Percentiles rank a stretch among this genome's conserved stretches.
These are phyloP conservation scores for Myanophis thanlyinensis DNA, from an alignment of 2,113 vertebrate genomes.

Conservation along the genomic window DNA sequence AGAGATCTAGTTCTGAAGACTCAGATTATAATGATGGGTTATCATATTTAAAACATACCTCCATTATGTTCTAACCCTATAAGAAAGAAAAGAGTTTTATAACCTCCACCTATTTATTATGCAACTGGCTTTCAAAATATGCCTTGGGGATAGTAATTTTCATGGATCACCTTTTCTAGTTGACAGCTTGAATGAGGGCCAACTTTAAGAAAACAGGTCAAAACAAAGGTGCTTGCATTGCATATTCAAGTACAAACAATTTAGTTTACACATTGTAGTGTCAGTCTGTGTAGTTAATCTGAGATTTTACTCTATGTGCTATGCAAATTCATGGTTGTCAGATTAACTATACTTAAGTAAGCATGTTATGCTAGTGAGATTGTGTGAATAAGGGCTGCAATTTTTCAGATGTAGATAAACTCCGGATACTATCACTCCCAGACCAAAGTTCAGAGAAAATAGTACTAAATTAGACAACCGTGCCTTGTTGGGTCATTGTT, in stretches of 20 bases:
- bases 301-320: neutral
- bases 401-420: neutral
- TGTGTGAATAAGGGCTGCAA: neutral
- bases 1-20: neutral
- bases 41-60: neutral
- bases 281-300: neutral
- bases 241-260: neutral
- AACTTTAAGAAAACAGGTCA: neutral
- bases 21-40: neutral
- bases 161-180: neutral
- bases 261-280: neutral
- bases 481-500: neutral
- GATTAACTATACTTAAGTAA: neutral
- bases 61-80: neutral
- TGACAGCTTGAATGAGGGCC: neutral
- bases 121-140: neutral
- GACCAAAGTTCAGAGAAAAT: neutral
- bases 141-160: neutral
- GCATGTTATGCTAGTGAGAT: neutral
- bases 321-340: neutral
- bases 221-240: neutral
- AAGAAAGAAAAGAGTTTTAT: neutral
- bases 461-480: neutral
- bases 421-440: neutral
- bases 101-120: neutral